Base-by-base conservation (phyloP, 2,888 invertebrate genomes). In the Chrysolina haemoptera region DNA sequence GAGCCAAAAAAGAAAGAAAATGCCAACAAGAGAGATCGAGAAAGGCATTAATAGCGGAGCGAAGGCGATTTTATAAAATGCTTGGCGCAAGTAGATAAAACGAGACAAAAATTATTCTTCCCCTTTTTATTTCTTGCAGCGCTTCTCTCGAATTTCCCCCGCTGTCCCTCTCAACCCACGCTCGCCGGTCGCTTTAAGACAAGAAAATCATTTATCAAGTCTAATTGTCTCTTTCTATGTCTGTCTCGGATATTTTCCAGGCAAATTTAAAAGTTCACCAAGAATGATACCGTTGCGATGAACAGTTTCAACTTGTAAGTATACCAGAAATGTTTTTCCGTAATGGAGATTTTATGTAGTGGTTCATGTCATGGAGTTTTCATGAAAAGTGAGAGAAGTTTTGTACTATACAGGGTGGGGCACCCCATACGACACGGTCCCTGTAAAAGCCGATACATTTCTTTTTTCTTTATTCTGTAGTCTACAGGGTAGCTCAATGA, bases 71-170 rank as follows among this genome's bases (percentile, higher is more conserved):
- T 85, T 83, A 83, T 84, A 85, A 86, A 86, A 85, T 84, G 85
- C 84, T 81, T 84, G 84, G 84, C 84, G 82, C 82, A 81, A 82
- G 84, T 81, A 84, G 85, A 86, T 85, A 86, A 86, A 86, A 85
- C 84, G 84, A 85, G 85, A 85, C 85, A 85, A 86, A 86, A 86
- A 86, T 86, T 86, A 85, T 85, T 84, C 85, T 82, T 84, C 83
- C 83, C 84, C 84, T 85, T 86, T 85, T 84, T 85, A 85, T 85
- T 84, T 84, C 76, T 78, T 75, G 76, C 70, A 73, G 77, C 73
- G 75, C 69, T 71, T 71, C 78, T 77, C 79, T 80, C 76, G 72
- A 75, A 69, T 71, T 73, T 69, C 66, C 76, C 75, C 70, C 70
- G 53, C 74, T 46, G 71, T 73, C 70, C 74, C 69, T 74, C 66